Evolutionary conservation across 2,113 vertebrate genomes (phyloP).

Genomic region (Mixornis gularis): DNA sequence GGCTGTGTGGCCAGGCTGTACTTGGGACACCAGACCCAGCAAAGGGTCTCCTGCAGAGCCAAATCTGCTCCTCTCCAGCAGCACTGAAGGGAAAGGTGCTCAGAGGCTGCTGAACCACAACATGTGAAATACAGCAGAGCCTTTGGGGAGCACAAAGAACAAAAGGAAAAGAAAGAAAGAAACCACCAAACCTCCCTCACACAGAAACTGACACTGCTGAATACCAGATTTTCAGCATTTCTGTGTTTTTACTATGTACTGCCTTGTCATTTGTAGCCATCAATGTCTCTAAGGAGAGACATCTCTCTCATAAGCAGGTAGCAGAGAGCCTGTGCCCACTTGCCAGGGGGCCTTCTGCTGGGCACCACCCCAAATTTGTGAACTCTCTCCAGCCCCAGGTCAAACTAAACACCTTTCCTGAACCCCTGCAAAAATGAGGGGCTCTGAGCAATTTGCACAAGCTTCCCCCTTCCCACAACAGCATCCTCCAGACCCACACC

Average conservation of each 20-base stretch:
- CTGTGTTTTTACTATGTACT: neutral
- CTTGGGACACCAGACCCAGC: neutral
- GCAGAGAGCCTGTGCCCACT: neutral
- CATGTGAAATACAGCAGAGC: neutral
- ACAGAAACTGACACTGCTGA: neutral
- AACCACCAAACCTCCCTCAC: neutral
- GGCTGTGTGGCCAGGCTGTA: fast-evolving
- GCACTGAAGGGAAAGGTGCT: neutral
- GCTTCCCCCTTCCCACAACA: neutral
- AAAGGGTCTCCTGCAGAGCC: neutral
- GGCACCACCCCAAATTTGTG: neutral
- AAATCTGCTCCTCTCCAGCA: neutral
- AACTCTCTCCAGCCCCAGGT: neutral
- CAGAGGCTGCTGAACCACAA: neutral
- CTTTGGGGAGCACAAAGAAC: neutral
- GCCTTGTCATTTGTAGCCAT: neutral
- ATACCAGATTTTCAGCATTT: neutral
- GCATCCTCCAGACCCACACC: fast-evolving
- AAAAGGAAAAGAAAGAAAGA: neutral
- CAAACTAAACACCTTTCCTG: neutral
- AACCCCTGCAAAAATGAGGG: neutral
- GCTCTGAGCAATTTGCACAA: neutral
- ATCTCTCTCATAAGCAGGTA: neutral
- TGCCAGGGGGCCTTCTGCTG: neutral
- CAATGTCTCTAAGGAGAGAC: neutral